phyloP scores from a whole-genome alignment of 2,797 vertebrate species.

The Phrynocephalus vlangalii region DNA sequence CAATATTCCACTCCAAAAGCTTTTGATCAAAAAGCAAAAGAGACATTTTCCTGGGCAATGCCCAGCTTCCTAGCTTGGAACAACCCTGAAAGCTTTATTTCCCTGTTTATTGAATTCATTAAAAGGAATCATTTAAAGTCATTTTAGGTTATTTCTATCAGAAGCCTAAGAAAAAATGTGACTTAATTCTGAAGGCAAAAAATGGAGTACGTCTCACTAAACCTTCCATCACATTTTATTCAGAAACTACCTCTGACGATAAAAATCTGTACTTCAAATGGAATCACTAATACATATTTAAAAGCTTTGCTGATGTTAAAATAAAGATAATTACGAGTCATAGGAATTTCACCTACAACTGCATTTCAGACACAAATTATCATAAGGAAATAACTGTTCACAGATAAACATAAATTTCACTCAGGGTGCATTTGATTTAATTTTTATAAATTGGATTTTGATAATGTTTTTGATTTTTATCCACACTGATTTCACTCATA shows the following conservation, averaged over 20 bases:
- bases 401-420: background rate
- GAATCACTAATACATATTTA: background rate
- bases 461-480: no score
- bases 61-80: background rate
- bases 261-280: conserved; percentile 17
- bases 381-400: background rate
- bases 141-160: conserved; percentile 31
- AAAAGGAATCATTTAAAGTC: fast-evolving
- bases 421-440: background rate
- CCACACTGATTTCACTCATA: no score
- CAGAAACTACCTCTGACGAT: background rate
- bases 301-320: background rate
- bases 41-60: background rate
- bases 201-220: conserved; percentile 1
- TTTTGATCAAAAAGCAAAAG: background rate
- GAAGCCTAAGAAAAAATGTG: conserved; percentile 14
- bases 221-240: conserved; percentile 14
- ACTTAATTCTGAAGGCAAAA: background rate
- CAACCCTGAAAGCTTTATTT: background rate
- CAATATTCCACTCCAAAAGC: background rate
- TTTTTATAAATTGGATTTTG: background rate
- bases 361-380: conserved; percentile 13
- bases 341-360: fast-evolving
- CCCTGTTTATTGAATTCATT: background rate
- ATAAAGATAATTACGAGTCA: conserved; percentile 27